Percentiles rank a stretch among this genome's conserved stretches.
phyloP scores from a whole-genome alignment of 2,888 invertebrate genomes.

The Patella depressa region DNA sequence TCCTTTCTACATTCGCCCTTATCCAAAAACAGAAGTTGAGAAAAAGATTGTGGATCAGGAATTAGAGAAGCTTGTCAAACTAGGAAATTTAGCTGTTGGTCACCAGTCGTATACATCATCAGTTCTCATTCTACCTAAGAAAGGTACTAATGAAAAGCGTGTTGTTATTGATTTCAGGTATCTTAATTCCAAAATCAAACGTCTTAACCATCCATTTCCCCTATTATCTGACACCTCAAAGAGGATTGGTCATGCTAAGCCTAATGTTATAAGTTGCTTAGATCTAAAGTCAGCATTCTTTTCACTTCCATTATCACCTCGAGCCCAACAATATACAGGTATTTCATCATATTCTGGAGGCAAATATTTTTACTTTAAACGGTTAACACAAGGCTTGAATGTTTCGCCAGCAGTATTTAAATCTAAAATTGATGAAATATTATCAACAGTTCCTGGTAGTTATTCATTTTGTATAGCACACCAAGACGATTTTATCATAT shows the following conservation, averaged over 20 bases:
- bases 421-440: background rate
- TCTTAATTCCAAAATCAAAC: background rate
- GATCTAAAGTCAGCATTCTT: conserved; percentile 2
- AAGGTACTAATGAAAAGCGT: no score
- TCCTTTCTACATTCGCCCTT: no score
- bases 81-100: no score
- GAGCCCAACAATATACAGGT: background rate
- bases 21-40: no score
- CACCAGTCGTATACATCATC: no score
- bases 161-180: conserved; percentile 1
- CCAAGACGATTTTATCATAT: background rate
- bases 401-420: background rate
- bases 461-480: conserved; percentile 1
- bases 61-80: no score
- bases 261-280: background rate
- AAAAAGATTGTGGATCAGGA: no score
- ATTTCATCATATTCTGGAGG: background rate
- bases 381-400: background rate
- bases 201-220: background rate
- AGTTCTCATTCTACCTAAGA: no score
- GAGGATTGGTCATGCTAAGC: background rate
- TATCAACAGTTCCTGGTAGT: background rate
- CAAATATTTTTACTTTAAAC: background rate
- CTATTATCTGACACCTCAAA: background rate
- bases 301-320: background rate